Evolutionary conservation across 2,113 vertebrate species (phyloP), one percentile per base, ranked within the genome.

Genomic region (Neogale vison): DNA sequence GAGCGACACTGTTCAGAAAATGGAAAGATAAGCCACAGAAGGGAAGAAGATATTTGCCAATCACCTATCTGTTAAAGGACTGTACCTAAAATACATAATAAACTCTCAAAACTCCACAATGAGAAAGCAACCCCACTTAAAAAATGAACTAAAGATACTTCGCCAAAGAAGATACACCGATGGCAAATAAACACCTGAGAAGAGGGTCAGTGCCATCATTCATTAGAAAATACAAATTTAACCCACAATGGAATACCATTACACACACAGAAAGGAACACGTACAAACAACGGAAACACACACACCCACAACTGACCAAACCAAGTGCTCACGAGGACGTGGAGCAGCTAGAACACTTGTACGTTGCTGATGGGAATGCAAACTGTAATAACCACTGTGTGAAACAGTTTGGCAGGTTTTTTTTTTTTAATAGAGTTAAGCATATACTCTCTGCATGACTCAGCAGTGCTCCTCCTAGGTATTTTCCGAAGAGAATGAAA

Each of bases 401-500:
- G 57, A 72, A 59, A 50, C 39, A 50, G 36, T 4, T 42, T n/a
- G 45, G 80, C 59, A 34, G 36, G 9, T 61, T 24, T 29, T 29
- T 1, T 18, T 52, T 42, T 57, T 65, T 86, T 45, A 24, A 29
- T 3, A 74, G 20, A 72, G 18, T 42, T 9, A 50, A 59, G 52
- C 26, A 17, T 29, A 29, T 2, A 52, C 45, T 94, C 65, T 47
- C 63, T 63, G 14, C 65, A 34, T 67, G 84, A 79, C 29, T 67
- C 71, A 63, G 61, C 34, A 52, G 12, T 57, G 34, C 88, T 47
- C 15, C 45, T 94, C 63, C n/a, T 61, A 76, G 65, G n/a, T 95
- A 55, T 90, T 92, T 86, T 71, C 76, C 74, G 15, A 77, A 81
- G 72, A 88, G 74, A 67, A 93, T 65, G 45, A 72, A 94, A 92